Evolutionary conservation across 2,888 invertebrate genomes (phyloP).

Genomic region (Ophion ellenae): DNA sequence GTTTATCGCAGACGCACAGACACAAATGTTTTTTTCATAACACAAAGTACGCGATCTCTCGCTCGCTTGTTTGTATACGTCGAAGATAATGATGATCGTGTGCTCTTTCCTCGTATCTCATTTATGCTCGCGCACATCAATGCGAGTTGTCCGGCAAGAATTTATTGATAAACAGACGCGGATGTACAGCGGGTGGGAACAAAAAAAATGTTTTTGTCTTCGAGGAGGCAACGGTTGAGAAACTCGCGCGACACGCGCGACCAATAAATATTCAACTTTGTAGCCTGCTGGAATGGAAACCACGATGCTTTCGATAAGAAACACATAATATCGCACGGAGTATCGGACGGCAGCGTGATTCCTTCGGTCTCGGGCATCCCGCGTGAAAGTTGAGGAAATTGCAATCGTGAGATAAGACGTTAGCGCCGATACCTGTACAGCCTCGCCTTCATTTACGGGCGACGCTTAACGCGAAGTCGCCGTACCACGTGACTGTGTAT

Average conservation of each 20-base stretch:
- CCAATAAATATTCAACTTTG: slow-evolving; percentile 15
- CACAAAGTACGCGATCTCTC: neutral
- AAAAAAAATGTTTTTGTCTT: slow-evolving; percentile 11
- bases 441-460: neutral
- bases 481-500: no score
- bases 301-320: neutral
- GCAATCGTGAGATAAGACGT: neutral
- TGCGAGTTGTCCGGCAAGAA: neutral
- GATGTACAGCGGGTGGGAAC: no score
- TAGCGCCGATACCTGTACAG: neutral
- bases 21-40: neutral
- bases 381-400: neutral
- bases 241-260: neutral
- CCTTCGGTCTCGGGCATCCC: neutral
- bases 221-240: neutral
- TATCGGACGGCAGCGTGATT: no score
- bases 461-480: no score
- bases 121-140: neutral
- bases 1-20: neutral
- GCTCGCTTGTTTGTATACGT: neutral
- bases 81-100: neutral
- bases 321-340: neutral
- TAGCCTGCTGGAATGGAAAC: neutral
- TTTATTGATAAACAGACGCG: neutral
- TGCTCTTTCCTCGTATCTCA: neutral